Evolutionary conservation across 2,113 vertebrate species (phyloP).

Genomic region (Ploceus nigricollis): DNA sequence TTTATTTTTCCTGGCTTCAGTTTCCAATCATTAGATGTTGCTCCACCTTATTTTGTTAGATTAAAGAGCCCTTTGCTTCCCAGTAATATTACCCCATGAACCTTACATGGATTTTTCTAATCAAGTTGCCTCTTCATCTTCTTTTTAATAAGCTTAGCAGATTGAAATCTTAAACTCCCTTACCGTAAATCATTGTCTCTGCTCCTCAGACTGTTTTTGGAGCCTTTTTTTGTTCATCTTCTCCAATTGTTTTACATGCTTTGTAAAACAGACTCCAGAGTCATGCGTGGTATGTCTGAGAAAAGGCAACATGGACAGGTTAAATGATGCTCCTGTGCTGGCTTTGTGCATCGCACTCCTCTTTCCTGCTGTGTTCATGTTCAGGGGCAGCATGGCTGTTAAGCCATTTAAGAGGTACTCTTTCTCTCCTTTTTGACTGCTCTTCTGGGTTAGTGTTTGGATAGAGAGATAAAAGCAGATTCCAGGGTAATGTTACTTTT

Average conservation of each 20-base stretch:
- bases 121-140: slow-evolving; percentile 33
- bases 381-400: neutral
- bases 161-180: slow-evolving; percentile 17
- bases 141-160: slow-evolving; percentile 41
- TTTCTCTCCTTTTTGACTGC: neutral
- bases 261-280: neutral
- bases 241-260: neutral
- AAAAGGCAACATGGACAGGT: neutral
- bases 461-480: neutral
- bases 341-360: neutral
- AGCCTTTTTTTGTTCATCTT: neutral
- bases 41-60: slow-evolving; percentile 34
- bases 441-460: neutral
- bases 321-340: neutral
- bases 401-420: neutral
- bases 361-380: neutral
- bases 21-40: slow-evolving; percentile 25
- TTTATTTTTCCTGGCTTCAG: slow-evolving; percentile 56
- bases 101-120: slow-evolving; percentile 38
- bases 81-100: slow-evolving; percentile 9
- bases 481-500: neutral
- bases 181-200: neutral
- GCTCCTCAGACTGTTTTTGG: neutral
- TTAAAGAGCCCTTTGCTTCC: slow-evolving; percentile 35
- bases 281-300: neutral